phyloP scores from a whole-genome alignment of 2,888 invertebrate species.

The Cephus pulcher region DNA sequence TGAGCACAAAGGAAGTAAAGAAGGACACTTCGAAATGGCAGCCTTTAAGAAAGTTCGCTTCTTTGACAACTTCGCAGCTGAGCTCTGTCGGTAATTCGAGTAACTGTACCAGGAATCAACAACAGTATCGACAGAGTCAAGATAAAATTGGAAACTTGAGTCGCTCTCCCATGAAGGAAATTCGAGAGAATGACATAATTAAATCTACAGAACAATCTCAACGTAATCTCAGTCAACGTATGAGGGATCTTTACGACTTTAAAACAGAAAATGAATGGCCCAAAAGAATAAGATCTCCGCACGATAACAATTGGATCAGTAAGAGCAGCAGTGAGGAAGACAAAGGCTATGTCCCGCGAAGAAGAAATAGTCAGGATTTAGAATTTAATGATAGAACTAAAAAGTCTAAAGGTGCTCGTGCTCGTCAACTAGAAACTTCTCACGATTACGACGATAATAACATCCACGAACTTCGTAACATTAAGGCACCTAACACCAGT shows the following conservation, averaged over 20 bases:
- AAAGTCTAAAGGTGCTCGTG: background rate
- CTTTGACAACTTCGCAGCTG: slow-evolving; percentile 7
- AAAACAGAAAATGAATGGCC: slow-evolving; percentile 56
- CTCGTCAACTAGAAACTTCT: background rate
- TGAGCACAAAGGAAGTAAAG: background rate
- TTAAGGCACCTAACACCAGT: background rate
- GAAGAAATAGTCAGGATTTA: slow-evolving; percentile 45
- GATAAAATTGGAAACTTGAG: background rate
- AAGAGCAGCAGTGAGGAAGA: slow-evolving; percentile 50
- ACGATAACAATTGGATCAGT: slow-evolving; percentile 41
- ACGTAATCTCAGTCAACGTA: slow-evolving; percentile 46
- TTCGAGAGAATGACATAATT: slow-evolving; percentile 4
- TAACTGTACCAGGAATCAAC: background rate
- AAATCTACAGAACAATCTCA: slow-evolving; percentile 24
- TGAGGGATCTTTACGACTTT: slow-evolving; percentile 54
- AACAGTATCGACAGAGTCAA: background rate
- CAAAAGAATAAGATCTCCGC: slow-evolving; percentile 30
- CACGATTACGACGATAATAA: background rate
- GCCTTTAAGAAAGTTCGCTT: slow-evolving; percentile 39
- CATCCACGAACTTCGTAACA: background rate
- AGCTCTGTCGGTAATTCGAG: background rate
- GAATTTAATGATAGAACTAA: slow-evolving; percentile 48
- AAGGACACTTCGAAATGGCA: slow-evolving; percentile 31
- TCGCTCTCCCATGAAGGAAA: background rate
- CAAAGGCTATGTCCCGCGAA: background rate